Base-by-base conservation (phyloP, 2,888 invertebrate genomes). In the Teinopalpus imperialis region DNA sequence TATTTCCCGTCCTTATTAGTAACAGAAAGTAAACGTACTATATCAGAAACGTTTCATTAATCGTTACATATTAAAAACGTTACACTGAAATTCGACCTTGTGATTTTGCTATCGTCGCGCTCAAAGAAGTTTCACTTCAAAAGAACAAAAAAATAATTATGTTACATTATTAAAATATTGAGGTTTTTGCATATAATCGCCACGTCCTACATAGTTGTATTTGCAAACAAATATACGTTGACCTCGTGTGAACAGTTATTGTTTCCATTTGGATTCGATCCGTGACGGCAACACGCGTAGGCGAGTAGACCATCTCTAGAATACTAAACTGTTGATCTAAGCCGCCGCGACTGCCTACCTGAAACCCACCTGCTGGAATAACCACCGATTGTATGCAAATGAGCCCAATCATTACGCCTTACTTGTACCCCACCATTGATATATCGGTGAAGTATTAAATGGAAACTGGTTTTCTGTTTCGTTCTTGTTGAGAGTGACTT, bases 361-460 rank as follows among this genome's bases (percentile, higher is more conserved):
- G 31, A 41, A 79, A 83, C 73, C 70, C 73, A 72, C 63, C 66
- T 67, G 71, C 57, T 76, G 78, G 82, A 72, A 76, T 83, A 78
- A 79, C 79, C 72, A 73, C 49, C 76, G 74, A 83, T 85, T 86
- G 86, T 86, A 86, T 85, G 83, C 76, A 74, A 85, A 86, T 54
- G 60, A 74, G 67, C 53, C 43, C 46, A 62, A 55, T 61, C 60
- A 60, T 59, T 55, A 59, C 56, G 51, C 51, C 51, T 53, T 55
- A 61, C 53, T 54, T 50, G 41, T 31, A 13, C 29, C n/a, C n/a
- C 23, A 31, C 36, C 35, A 36, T 51, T 52, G 40, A 54, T 49
- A 48, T 52, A 48, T 31, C 42, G 50, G 49, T 40, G 48, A 31
- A 18, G 36, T 35, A 30, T 26, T 24, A 49, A 48, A 40, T 32